Conservation (phyloP, 1,140 invertebrate genomes). For the Leptinotarsa defecta region DNA sequence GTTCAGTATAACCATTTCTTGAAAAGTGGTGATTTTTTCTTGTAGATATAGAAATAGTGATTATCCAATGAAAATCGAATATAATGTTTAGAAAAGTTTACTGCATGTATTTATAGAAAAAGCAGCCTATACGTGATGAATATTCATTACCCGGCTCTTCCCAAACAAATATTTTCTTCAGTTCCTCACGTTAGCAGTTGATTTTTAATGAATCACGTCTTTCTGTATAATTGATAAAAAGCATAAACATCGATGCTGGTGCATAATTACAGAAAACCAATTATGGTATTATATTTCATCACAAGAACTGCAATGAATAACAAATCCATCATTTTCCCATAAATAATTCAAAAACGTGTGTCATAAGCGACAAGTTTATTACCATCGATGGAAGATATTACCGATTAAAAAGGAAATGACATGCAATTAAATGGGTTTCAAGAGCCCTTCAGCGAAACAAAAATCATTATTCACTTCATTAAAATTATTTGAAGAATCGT, state of each 20-base stretch:
- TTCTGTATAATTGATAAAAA: slow-evolving; percentile 1
- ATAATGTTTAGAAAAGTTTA: too few relatives aligned
- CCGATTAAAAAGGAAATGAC: background rate
- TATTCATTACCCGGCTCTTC: too few relatives aligned
- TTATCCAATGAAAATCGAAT: too few relatives aligned
- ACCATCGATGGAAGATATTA: background rate
- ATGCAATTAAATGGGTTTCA: background rate
- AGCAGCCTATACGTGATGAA: too few relatives aligned
- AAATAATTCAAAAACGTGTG: slow-evolving; percentile 6
- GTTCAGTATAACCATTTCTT: too few relatives aligned
- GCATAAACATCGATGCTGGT: slow-evolving; percentile 13
- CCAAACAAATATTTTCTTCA: too few relatives aligned
- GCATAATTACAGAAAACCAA: slow-evolving; percentile 16
- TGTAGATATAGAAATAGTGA: too few relatives aligned
- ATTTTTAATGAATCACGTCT: background rate
- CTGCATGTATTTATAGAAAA: too few relatives aligned
- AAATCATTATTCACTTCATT: too few relatives aligned
- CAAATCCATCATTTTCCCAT: slow-evolving; percentile 11
- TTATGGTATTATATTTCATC: slow-evolving; percentile 16
- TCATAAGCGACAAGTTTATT: slow-evolving; percentile 17
- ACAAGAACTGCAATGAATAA: background rate
- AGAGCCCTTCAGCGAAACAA: background rate
- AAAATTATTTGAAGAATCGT: too few relatives aligned
- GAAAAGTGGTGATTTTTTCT: too few relatives aligned
- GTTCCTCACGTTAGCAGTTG: background rate